Evolutionary conservation across 2,113 vertebrate species (phyloP).

Genomic region (Seriola quinqueradiata): DNA sequence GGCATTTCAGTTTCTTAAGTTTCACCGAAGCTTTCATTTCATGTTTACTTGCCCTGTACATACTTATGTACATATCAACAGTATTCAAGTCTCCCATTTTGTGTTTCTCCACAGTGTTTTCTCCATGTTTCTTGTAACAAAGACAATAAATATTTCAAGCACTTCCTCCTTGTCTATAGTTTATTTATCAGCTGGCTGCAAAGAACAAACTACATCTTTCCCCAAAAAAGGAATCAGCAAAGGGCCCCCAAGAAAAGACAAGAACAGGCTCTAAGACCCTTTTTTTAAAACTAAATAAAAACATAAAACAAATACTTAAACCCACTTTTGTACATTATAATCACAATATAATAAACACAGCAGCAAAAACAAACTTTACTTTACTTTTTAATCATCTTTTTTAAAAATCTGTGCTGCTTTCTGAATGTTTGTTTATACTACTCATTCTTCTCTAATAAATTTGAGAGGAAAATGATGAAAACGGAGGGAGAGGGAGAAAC

Average conservation of each 20-base stretch:
- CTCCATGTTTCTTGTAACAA: constrained; percentile 65
- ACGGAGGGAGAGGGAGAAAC: neutral
- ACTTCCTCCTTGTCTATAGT: constrained; percentile 75
- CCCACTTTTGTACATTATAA: neutral
- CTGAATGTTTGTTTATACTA: too few species aligned
- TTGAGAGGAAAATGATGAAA: neutral
- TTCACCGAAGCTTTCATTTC: neutral
- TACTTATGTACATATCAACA: neutral
- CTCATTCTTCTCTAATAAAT: neutral
- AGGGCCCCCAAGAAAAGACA: constrained; percentile 10
- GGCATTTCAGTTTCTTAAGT: neutral
- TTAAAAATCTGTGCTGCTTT: neutral
- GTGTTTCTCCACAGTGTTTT: constrained; percentile 52
- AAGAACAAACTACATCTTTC: constrained; percentile 68
- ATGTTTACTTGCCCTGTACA: neutral
- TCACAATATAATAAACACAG: neutral
- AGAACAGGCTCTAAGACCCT: neutral
- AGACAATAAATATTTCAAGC: constrained; percentile 83
- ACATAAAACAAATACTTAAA: neutral
- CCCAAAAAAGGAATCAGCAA: constrained; percentile 43
- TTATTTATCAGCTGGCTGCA: constrained; percentile 81
- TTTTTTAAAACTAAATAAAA: neutral
- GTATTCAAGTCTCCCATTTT: constrained; percentile 14
- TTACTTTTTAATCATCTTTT: neutral
- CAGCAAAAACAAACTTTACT: neutral